phyloP scores from a whole-genome alignment of 1,140 invertebrate species.

The Sogatella furcifera region DNA sequence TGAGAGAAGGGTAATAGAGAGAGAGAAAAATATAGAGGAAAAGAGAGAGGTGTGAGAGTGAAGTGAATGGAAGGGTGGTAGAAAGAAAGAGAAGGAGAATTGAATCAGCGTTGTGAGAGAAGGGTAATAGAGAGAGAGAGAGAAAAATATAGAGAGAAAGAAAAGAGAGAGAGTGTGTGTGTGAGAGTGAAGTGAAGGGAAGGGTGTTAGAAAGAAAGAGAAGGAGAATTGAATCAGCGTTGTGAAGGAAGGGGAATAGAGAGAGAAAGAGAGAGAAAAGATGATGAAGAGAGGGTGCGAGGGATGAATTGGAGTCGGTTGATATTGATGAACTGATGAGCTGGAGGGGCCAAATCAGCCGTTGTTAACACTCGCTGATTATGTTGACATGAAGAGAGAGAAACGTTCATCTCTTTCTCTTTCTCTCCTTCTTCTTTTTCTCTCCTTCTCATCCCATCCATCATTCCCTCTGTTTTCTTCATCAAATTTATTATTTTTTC shows the following conservation, averaged over 20 bases:
- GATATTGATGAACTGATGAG: slow-evolving; percentile 2
- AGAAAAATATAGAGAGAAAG: neutral
- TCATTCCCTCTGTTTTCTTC: slow-evolving; percentile 37
- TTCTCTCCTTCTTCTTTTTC: neutral
- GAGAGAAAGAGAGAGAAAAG: no score
- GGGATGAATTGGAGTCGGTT: slow-evolving; percentile 4
- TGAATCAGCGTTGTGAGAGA: slow-evolving; percentile 1
- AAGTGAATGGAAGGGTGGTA: neutral
- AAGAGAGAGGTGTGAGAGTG: neutral
- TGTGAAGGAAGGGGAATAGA: no score
- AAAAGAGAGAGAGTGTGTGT: no score
- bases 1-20: no score
- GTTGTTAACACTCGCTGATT: neutral
- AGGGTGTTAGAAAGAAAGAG: no score
- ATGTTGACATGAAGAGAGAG: neutral
- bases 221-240: no score
- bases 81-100: slow-evolving; percentile 1
- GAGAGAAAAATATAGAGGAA: neutral
- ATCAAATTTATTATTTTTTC: no score
- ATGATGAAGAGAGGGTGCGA: slow-evolving; percentile 3
- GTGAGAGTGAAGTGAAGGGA: no score
- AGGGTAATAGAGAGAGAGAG: no score
- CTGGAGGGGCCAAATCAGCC: neutral
- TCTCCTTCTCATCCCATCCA: neutral
- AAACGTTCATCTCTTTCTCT: neutral